phyloP scores from a whole-genome alignment of 1,140 invertebrate genomes.

The Choristoneura fumiferana region DNA sequence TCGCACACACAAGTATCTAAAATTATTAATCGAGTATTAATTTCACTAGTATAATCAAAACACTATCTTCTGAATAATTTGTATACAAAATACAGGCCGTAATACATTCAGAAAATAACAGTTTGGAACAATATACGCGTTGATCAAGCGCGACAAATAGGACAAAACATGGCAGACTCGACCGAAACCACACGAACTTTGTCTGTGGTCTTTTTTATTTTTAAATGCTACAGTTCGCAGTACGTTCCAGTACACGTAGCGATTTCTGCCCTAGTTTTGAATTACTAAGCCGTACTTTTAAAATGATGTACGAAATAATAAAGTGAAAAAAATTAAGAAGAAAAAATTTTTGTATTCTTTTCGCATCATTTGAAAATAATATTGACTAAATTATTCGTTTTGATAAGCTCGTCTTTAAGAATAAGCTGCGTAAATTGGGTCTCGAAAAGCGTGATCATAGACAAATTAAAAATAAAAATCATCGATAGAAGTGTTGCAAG shows the following conservation, averaged over 20 bases:
- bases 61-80: conserved; percentile 68
- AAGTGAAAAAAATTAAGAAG: too few species aligned
- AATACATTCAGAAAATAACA: conserved; percentile 73
- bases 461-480: conserved; percentile 30
- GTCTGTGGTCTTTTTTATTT: conserved; percentile 68
- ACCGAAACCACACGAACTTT: conserved; percentile 66
- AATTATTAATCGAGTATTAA: conserved; percentile 49
- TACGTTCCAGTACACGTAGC: conserved; percentile 33
- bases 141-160: conserved; percentile 77
- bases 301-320: neutral
- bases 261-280: too few species aligned
- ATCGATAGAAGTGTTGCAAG: neutral
- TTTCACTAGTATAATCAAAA: conserved; percentile 54
- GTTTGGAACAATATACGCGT: conserved; percentile 68
- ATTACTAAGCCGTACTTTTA: too few species aligned
- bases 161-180: conserved; percentile 79
- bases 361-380: too few species aligned
- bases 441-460: conserved; percentile 34
- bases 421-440: conserved; percentile 30
- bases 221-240: conserved; percentile 53
- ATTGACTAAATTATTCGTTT: too few species aligned
- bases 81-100: conserved; percentile 74
- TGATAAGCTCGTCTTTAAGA: too few species aligned
- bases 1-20: conserved; percentile 60
- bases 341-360: too few species aligned